Conservation (phyloP, 2,113 vertebrate genomes). For the Lepus americanus region DNA sequence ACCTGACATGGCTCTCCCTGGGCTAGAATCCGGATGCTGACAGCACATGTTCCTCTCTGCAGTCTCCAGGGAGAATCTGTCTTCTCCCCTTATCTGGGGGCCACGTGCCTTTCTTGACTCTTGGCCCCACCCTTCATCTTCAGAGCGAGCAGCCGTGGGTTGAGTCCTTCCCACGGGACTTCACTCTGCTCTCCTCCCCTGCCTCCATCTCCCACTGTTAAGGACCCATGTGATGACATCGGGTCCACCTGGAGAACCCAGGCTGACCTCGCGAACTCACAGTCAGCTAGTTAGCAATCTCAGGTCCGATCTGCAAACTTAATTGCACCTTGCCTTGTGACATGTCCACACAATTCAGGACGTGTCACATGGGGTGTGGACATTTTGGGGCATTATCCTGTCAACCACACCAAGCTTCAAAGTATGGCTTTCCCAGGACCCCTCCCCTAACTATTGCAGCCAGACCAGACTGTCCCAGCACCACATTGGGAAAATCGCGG, state of each 20-base stretch:
- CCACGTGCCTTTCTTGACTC: neutral
- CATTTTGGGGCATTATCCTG: neutral
- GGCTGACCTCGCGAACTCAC: neutral
- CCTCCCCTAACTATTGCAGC: neutral
- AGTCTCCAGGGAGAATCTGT: neutral
- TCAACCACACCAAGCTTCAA: neutral
- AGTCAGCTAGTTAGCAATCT: neutral
- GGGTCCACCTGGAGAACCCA: neutral
- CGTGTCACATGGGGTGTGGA: too few species aligned
- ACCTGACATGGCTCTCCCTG: neutral
- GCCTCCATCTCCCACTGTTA: neutral
- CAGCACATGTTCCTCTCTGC: neutral
- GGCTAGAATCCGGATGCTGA: neutral
- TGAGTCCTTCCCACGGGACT: neutral
- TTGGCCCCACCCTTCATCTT: neutral
- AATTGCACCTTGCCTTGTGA: neutral
- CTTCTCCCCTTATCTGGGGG: neutral
- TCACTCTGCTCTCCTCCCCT: neutral
- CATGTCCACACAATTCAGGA: neutral
- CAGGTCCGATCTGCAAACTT: neutral
- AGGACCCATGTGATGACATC: neutral
- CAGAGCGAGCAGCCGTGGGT: neutral
- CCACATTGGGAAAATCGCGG: neutral
- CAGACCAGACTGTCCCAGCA: neutral
- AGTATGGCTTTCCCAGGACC: neutral